Base-by-base conservation (phyloP, 1,140 invertebrate species). In the Drosophila bocqueti region DNA sequence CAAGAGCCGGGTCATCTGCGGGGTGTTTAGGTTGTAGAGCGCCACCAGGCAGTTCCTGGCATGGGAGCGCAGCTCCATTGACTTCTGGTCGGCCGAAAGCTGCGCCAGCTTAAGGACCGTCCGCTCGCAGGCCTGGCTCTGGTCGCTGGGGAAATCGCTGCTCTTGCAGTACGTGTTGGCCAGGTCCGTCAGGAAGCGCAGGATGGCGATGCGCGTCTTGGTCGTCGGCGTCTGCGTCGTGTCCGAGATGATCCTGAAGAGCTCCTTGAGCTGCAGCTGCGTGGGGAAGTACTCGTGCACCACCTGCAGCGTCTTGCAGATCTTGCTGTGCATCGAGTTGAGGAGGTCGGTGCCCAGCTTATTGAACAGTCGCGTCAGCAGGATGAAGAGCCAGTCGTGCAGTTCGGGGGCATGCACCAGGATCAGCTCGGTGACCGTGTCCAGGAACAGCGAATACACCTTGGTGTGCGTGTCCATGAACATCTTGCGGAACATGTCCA, bases 391-490 rank as follows among this genome's bases (percentile, higher is more conserved):
- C 98, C 98, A 99, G 91, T 98, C 97, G 67, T 96, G 95, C 13
- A 99, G 94, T 79, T 99, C 97, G 69, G 95, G 95, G 71, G 96
- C 96, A 93, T 99, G 97, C n/a, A 96, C 96, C 71, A 95, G 93
- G 52, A 99, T 96, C 65, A 99, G 93, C 91, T 99, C 98, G 76
- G 97, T 96, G 18, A 99, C 94, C 0, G 97, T 97, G 83, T 99
- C 98, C 81, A 99, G 93, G 93, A 99, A 98, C 62, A 99, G 93
- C 54, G 97, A 97, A 93, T 99, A 98, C 52, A 99, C 97, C 94
- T 99, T 99, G 4, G 97, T 98, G 92, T 99, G 98, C n/a, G 97
- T 97, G 93, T 99, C 98, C 95, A 98, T 98, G 86, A 99, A 99
- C 97, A 99, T 98, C 94, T 98, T 97, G 47, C 97, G 97, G 90